These are phyloP conservation scores for Phylloscopus trochilus DNA, from an alignment of 2,113 vertebrate species.

Conservation along the genomic window DNA sequence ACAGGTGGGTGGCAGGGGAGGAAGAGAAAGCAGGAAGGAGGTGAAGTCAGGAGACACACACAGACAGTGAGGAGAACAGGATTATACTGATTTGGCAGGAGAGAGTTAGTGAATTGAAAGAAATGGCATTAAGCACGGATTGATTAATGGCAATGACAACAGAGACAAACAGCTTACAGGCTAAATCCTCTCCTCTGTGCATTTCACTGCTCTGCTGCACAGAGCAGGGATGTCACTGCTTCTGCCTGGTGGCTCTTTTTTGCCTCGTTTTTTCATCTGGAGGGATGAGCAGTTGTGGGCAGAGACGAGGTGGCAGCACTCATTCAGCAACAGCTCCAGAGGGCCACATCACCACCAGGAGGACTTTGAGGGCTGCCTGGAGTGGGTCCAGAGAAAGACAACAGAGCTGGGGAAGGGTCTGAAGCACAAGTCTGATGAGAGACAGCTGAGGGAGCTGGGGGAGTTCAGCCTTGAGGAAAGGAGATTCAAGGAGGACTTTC, in stretches of 20 bases:
- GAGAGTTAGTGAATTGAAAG: not conserved
- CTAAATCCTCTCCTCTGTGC: conserved; percentile 10
- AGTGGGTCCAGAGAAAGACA: rapidly evolving
- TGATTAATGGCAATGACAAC: conserved; percentile 41
- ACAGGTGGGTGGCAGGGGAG: not conserved
- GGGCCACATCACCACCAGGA: not conserved
- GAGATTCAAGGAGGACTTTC: not conserved
- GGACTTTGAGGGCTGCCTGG: not conserved
- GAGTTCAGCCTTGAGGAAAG: not conserved
- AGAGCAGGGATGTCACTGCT: not conserved
- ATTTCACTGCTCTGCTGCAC: not conserved
- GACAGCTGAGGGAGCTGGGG: not conserved
- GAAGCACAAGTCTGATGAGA: not conserved
- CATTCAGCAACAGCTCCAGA: not conserved
- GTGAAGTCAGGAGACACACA: not conserved
- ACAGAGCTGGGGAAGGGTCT: not conserved
- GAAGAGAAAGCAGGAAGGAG: not conserved
- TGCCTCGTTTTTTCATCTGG: not conserved
- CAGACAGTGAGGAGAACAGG: not conserved
- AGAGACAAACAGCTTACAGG: conserved; percentile 34
- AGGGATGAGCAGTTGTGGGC: not conserved
- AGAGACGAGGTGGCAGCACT: not conserved
- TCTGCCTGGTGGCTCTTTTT: not conserved
- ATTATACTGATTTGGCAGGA: not conserved
- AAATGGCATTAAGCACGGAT: conserved; percentile 3